These are phyloP conservation scores for Brachionichthys hirsutus DNA, from an alignment of 2,113 vertebrate genomes.

Conservation along the genomic window DNA sequence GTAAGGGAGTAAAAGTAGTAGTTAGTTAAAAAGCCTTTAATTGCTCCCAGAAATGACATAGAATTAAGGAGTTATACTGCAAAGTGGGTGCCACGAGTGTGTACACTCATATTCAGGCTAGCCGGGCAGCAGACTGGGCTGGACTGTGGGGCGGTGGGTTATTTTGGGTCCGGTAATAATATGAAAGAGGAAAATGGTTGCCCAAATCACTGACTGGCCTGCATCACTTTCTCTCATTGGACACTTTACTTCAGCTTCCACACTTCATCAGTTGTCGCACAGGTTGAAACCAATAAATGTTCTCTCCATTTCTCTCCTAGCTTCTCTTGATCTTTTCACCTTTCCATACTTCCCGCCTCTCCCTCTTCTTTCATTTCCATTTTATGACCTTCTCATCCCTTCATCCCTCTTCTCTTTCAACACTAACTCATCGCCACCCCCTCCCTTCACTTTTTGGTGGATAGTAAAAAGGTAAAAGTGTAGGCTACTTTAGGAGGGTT, in stretches of 20 bases:
- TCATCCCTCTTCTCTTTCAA: constrained; percentile 46
- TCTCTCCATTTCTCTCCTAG: constrained; percentile 6
- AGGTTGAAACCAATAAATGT: no score
- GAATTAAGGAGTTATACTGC: constrained; percentile 65
- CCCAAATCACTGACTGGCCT: constrained; percentile 15
- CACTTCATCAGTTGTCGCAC: no score
- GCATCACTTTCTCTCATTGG: constrained; percentile 14
- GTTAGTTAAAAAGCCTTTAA: constrained; percentile 66
- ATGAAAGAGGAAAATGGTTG: constrained; percentile 41
- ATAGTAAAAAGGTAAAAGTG: constrained; percentile 67
- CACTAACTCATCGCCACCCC: constrained; percentile 15
- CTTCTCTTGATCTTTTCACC: constrained; percentile 1
- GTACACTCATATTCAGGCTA: constrained; percentile 18
- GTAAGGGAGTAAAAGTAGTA: constrained; percentile 56
- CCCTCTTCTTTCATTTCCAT: constrained; percentile 41
- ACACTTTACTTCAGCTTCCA: no score
- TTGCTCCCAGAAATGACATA: constrained; percentile 64
- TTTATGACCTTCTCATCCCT: constrained; percentile 53
- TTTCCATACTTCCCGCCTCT: background rate
- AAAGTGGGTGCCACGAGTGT: constrained; percentile 43
- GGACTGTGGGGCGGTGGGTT: constrained; percentile 29
- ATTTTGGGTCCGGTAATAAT: constrained; percentile 63
- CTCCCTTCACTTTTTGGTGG: constrained; percentile 17
- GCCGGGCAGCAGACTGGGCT: constrained; percentile 50
- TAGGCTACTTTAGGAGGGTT: constrained; percentile 43